phyloP scores from a whole-genome alignment of 2,113 vertebrate species.

The Oncorhynchus clarkii region DNA sequence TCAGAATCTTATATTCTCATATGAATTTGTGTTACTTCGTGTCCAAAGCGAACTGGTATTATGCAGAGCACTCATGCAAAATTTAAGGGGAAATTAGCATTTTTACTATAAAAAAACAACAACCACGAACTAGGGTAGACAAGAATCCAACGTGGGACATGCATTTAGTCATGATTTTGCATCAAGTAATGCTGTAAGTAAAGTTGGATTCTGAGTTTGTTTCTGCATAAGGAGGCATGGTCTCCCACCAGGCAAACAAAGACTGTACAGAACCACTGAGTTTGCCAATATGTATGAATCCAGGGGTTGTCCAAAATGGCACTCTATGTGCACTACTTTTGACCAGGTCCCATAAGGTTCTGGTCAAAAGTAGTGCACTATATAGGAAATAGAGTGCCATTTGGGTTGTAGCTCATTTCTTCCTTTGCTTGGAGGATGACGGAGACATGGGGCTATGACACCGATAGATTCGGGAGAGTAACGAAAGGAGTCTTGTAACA shows the following conservation, averaged over 20 bases:
- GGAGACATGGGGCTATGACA: background rate
- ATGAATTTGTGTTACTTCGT: background rate
- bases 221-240: too few relatives aligned
- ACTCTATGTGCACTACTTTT: too few relatives aligned
- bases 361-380: too few relatives aligned
- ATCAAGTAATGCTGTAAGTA: background rate
- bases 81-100: slow-evolving; percentile 3
- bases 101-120: background rate
- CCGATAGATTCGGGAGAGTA: background rate
- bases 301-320: too few relatives aligned
- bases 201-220: too few relatives aligned
- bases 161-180: background rate
- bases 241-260: background rate
- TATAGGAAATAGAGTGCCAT: too few relatives aligned
- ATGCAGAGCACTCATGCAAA: background rate
- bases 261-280: background rate
- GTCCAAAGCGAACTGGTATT: background rate
- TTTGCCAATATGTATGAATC: background rate
- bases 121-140: background rate
- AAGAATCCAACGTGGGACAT: background rate
- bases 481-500: background rate
- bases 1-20: background rate
- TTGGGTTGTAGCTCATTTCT: background rate
- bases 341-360: too few relatives aligned
- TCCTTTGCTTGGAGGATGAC: background rate